phyloP scores from a whole-genome alignment of 2,113 vertebrate genomes.

The Dicentrarchus labrax region DNA sequence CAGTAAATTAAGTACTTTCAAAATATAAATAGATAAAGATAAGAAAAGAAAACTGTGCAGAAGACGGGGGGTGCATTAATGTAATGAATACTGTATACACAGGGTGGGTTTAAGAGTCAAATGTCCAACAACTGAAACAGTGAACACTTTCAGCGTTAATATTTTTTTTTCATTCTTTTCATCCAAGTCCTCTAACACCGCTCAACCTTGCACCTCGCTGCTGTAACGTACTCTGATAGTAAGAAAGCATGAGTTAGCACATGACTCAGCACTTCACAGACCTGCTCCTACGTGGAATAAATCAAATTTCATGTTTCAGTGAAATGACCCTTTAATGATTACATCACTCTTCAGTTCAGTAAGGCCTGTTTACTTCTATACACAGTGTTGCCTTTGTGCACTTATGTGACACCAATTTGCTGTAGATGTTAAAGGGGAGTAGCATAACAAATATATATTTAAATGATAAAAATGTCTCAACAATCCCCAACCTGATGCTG shows the following conservation, averaged over 20 bases:
- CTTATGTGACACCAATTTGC: neutral
- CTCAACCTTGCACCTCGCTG: too few species aligned
- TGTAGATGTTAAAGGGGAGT: neutral
- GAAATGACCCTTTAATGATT: neutral
- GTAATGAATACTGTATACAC: too few species aligned
- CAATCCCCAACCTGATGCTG: too few species aligned
- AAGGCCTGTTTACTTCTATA: neutral
- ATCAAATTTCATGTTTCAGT: neutral
- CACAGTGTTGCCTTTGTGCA: neutral
- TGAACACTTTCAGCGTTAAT: too few species aligned
- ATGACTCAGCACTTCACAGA: constrained; percentile 5
- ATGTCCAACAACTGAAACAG: too few species aligned
- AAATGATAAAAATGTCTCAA: neutral
- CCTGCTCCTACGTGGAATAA: neutral
- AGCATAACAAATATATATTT: neutral
- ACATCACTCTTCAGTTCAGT: neutral
- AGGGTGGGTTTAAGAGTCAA: too few species aligned
- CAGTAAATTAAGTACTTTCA: too few species aligned
- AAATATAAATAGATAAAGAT: too few species aligned
- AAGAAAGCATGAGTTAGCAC: neutral
- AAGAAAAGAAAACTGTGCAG: too few species aligned
- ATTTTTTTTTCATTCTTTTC: too few species aligned
- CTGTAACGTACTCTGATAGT: neutral
- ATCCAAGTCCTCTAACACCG: too few species aligned
- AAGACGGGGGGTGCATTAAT: too few species aligned